A percentile compares a stretch with the other conserved stretches of the same genome.
phyloP scores from a whole-genome alignment of 2,113 vertebrate species.

The Ivindomyrus marchei region DNA sequence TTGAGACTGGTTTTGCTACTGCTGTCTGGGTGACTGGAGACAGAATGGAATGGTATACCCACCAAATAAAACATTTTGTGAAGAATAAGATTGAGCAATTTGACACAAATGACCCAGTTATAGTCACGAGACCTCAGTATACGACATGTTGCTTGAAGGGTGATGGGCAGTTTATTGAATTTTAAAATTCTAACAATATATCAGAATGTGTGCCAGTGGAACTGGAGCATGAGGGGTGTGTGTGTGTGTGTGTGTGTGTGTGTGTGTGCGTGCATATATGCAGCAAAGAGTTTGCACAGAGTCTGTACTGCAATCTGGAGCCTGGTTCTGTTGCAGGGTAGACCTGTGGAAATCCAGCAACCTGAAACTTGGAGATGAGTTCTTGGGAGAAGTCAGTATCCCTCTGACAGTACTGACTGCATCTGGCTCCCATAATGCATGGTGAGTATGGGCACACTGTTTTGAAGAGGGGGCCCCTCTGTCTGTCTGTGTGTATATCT shows the following conservation, averaged over 20 bases:
- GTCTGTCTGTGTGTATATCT: neutral
- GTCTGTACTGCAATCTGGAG: neutral
- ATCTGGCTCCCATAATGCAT: constrained; percentile 80
- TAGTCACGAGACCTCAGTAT: neutral
- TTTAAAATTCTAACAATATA: neutral
- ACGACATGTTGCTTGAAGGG: neutral
- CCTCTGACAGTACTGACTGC: constrained; percentile 81
- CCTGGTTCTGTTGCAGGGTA: constrained; percentile 63
- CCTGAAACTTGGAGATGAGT: constrained; percentile 95
- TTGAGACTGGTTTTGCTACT: neutral
- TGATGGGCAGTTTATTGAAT: neutral
- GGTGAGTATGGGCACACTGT: constrained; percentile 60
- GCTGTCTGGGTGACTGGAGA: neutral
- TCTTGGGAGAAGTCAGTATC: constrained; percentile 87
- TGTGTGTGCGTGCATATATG: neutral
- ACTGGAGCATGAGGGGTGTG: neutral
- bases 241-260: neutral
- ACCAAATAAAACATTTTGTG: neutral
- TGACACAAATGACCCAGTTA: neutral
- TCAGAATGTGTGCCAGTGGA: neutral
- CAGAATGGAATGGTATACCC: neutral
- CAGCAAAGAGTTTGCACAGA: neutral
- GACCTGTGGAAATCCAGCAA: constrained; percentile 97
- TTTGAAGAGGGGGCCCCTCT: neutral
- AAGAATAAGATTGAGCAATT: neutral